Conservation (phyloP, 1,140 invertebrate species). For the Nilaparvata lugens region DNA sequence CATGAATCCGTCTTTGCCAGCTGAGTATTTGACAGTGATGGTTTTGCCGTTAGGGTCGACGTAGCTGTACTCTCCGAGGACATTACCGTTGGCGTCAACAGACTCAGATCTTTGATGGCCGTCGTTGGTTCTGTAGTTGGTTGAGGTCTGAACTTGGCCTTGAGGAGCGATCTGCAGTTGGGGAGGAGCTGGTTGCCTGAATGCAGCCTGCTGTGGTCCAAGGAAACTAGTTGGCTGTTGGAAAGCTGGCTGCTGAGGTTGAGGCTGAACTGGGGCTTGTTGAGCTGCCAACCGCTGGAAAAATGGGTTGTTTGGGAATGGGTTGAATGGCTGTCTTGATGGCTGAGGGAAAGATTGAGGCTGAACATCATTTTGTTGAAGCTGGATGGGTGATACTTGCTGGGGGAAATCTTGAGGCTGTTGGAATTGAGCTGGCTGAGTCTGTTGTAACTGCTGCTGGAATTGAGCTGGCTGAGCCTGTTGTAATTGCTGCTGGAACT, state of each 20-base stretch:
- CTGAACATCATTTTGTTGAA: background rate
- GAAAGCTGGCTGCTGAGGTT: background rate
- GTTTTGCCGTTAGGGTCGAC: conserved; percentile 40
- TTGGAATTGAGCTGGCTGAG: background rate
- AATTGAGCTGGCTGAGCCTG: background rate
- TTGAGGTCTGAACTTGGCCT: conserved; percentile 6
- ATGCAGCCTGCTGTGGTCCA: background rate
- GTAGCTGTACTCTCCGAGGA: conserved; percentile 40
- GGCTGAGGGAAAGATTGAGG: background rate
- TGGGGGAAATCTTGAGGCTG: background rate
- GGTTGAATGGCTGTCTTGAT: background rate
- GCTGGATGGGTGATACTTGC: background rate
- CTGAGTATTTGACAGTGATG: conserved; percentile 51
- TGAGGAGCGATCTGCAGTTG: background rate
- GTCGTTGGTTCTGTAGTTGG: conserved; percentile 26
- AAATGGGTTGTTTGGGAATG: background rate
- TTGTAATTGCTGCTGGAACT: background rate
- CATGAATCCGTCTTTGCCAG: conserved; percentile 54
- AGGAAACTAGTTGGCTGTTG: background rate
- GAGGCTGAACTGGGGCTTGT: background rate
- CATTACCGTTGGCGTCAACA: conserved; percentile 18
- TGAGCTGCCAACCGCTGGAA: background rate
- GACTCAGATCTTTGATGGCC: conserved; percentile 19
- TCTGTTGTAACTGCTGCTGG: background rate
- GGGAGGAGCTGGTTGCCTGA: background rate